phyloP scores from a whole-genome alignment of 2,888 invertebrate genomes.

The Oscheius myriophilus region DNA sequence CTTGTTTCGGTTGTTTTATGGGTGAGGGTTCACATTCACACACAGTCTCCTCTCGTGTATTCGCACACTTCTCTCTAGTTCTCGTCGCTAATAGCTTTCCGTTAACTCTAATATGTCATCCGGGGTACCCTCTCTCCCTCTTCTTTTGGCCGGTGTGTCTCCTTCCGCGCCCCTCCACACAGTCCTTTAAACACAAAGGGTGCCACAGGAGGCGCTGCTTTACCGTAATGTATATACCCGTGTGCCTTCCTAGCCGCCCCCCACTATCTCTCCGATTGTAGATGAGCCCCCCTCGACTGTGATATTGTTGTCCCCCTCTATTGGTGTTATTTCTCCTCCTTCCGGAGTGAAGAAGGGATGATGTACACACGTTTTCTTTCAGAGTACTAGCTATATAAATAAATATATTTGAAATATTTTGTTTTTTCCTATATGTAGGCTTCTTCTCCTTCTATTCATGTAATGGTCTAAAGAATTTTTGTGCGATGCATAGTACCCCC shows the following conservation, averaged over 20 bases:
- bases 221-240: conserved; percentile 26
- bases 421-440: too few species aligned
- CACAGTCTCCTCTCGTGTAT: conserved; percentile 4
- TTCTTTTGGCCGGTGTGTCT: conserved; percentile 12
- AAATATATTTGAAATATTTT: not conserved
- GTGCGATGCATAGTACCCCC: too few species aligned
- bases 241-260: conserved; percentile 17
- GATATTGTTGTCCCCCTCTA: conserved; percentile 11
- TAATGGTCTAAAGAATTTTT: too few species aligned
- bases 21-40: conserved; percentile 19
- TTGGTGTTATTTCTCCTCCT: not conserved
- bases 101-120: not conserved
- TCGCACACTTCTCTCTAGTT: too few species aligned
- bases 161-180: not conserved
- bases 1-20: conserved; percentile 11
- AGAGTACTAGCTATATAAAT: conserved; percentile 26
- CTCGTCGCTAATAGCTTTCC: not conserved
- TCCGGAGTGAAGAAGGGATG: too few species aligned
- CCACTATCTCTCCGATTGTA: too few species aligned
- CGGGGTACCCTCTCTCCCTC: too few species aligned
- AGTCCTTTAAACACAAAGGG: too few species aligned
- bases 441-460: too few species aligned
- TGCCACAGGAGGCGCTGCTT: conserved; percentile 10
- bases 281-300: conserved; percentile 19
- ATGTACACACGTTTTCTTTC: conserved; percentile 14